Evolutionary conservation across 2,888 invertebrate species (phyloP), one percentile per base, ranked within the genome.

Genomic region (Hypercompe scribonia): DNA sequence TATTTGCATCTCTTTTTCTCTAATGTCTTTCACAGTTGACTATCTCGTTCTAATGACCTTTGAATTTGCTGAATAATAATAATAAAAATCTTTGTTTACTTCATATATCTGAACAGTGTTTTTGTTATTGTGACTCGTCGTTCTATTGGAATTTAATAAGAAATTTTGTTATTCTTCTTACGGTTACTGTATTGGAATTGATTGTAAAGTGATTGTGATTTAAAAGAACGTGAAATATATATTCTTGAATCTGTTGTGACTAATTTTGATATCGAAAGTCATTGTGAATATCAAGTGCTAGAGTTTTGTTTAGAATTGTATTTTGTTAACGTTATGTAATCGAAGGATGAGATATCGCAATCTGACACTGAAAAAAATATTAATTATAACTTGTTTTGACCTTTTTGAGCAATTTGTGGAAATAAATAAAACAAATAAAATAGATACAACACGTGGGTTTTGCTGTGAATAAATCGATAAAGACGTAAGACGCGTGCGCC

Each of bases 61-160:
- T 95, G 94, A 91, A 89, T 92, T 91, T 90, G 91, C 92, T 90
- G 92, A 92, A 89, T 92, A 93, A 92, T 93, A 93, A 92, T 93
- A 93, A 92, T 93, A 93, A 86, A 90, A 91, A 93, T 94, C 95
- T 95, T 95, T 95, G 95, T 95, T 95, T 95, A 95, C 95, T 94
- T 93, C 90, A 88, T 89, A 86, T 88, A 88, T 73, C 89, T 87
- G 89, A 87, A 88, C 90, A 93, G 93, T 95, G 95, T 95, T 95
- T 93, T 95, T 95, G 95, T 95, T 94, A 92, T 94, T 94, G 94
- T 94, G 89, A 82, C 73, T 66, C 73, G 70, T 80, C 54, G 70
- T 73, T 65, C 68, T 71, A 77, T 79, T 73, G 75, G 74, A 84
- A 76, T 78, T 83, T 80, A 46, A 66, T 76, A 74, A 72, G 78